Evolutionary conservation across 2,888 invertebrate species (phyloP), one percentile per base, ranked within the genome.

Genomic region (Synanthedon tipuliformis): DNA sequence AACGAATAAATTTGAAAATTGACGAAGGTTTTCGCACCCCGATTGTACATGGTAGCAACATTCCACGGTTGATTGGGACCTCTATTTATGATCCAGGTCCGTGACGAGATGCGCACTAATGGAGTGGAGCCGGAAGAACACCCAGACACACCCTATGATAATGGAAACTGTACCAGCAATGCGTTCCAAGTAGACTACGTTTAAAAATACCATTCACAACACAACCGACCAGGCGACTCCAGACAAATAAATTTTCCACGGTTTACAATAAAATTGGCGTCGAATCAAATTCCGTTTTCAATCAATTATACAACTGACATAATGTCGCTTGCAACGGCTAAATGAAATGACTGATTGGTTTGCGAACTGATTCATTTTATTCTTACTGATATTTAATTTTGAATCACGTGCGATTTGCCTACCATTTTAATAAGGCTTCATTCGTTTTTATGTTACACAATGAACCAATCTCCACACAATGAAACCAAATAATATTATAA

Each of bases 141-240:
- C 61, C 86, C 89, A 0, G 89, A 89, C 65, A 89, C 89, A 0
- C 88, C 89, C 4, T 85, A 71, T 54, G 88, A 89, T 66, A 89
- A 83, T 63, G 89, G 89, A 78, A 81, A 91, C 84, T 82, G 93
- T 86, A 78, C 94, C 86, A 88, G 88, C 74, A 85, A 88, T 63
- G 87, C 81, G 65, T 90, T 88, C 90, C 90, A 69, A 89, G 69
- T 71, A 3, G 81, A 82, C 55, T 66, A 76, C 59, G 71, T 73
- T 48, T 82, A 80, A 68, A 68, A 49, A 5, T 11, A 18, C 40
- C 23, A 23, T 23, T 4, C 23, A 23, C 23, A 23, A 23, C 23
- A 23, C 5, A 23, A 34, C 34, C 34, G 34, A 34, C 34, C 10
- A 34, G 34, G 34, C 34, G 34, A 34, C 52, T 50, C 5, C 34